These are phyloP conservation scores for Caloenas nicobarica DNA, from an alignment of 2,113 vertebrate genomes.

Conservation along the genomic window DNA sequence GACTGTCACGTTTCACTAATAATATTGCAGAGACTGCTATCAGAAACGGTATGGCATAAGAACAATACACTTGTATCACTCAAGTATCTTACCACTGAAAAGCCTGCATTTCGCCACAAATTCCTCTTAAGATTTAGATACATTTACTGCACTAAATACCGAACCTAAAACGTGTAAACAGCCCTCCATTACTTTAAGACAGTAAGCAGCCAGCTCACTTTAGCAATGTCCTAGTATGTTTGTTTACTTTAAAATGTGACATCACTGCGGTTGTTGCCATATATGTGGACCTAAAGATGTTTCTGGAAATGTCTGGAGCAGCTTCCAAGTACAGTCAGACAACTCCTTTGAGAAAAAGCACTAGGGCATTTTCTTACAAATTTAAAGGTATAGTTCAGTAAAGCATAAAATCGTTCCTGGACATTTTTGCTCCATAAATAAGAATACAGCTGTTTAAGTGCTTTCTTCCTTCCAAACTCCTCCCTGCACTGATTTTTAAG, in stretches of 20 bases:
- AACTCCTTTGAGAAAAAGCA: background rate
- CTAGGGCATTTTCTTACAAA: background rate
- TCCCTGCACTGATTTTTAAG: background rate
- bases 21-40: background rate
- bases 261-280: background rate
- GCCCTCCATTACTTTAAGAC: background rate
- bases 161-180: background rate
- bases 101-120: background rate
- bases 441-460: background rate
- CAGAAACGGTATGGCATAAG: background rate
- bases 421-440: slow-evolving; percentile 33
- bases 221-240: background rate
- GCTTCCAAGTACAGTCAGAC: background rate
- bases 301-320: slow-evolving; percentile 3
- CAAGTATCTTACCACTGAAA: background rate
- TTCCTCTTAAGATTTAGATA: background rate
- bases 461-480: background rate
- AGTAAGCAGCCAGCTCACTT: background rate
- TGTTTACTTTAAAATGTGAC: background rate
- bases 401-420: background rate
- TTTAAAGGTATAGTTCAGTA: background rate
- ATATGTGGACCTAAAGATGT: background rate
- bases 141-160: background rate
- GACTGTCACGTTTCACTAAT: background rate
- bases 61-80: background rate